Evolutionary conservation across 2,797 vertebrate genomes (phyloP).

Genomic region (Mus caroli): DNA sequence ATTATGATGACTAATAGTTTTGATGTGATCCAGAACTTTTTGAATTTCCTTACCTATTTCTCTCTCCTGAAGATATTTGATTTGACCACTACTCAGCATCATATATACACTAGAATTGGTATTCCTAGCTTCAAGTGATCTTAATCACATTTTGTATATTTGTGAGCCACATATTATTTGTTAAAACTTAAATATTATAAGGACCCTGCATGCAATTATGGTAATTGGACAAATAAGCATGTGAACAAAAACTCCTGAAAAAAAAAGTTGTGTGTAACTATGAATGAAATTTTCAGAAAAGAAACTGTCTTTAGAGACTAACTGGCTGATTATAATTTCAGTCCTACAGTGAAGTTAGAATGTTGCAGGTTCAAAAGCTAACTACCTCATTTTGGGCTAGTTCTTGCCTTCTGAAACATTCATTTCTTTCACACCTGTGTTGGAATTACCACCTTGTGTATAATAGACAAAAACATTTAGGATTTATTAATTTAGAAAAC

Average conservation of each 20-base stretch:
- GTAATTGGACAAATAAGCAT: neutral
- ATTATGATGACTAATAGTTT: neutral
- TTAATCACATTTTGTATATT: neutral
- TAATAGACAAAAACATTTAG: neutral
- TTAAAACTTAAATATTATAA: neutral
- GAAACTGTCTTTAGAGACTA: neutral
- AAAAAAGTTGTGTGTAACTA: neutral
- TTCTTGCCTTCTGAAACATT: neutral
- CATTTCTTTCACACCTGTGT: neutral
- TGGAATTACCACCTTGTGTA: neutral
- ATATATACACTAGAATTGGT: neutral
- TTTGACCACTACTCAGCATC: neutral
- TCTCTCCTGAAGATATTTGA: neutral
- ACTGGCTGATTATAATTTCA: neutral
- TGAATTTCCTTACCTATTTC: neutral
- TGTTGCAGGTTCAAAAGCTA: neutral
- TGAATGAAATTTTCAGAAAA: neutral
- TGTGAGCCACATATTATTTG: neutral
- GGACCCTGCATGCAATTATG: neutral
- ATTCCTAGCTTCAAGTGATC: neutral
- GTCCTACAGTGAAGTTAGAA: neutral
- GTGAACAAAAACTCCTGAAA: neutral
- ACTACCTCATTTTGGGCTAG: neutral
- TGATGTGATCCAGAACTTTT: neutral
- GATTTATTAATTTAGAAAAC: neutral